Base-by-base conservation (phyloP, 2,888 invertebrate species). In the Ormyrus rosae region DNA sequence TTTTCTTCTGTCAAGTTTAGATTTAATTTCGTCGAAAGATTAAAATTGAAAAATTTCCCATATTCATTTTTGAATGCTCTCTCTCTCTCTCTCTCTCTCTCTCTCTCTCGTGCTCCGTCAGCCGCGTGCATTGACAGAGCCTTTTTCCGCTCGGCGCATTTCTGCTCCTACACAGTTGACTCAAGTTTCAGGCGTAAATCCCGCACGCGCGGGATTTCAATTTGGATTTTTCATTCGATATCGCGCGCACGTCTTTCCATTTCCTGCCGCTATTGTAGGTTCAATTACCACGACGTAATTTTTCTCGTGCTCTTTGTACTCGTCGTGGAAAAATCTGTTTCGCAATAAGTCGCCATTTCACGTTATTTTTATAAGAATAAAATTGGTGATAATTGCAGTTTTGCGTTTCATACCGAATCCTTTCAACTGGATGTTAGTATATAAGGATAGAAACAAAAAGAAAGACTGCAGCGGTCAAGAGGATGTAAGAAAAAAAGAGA, bases 141-240 rank as follows among this genome's bases (percentile, higher is more conserved):
- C 19, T 19, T 19, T 10, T 19, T 9, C 46, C 13, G 50, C 11
- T 6, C 6, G 6, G n/a, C 19, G 7, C 50, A 10, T 13, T 13
- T 10, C 13, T 60, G 61, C 34, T 63, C 45, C 34, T 63, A 64
- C 10, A 55, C 53, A 46, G 5, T 3, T 8, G 63, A 63, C 64
- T 73, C 64, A 56, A 73, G 64, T 73, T 73, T 64, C 64, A 63
- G 53, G 55, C 60, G 50, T 6, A 53, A 19, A 19, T 1, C 19
- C 55, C 60, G 50, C 70, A 58, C 19, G 48, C 74, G 11, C 53
- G 61, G 19, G 60, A 75, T 75, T 75, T 75, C 65, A 74, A 74
- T 74, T 67, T 67, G 67, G 67, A 75, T 75, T 75, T 75, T 75
- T 75, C 60, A 60, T 67, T 10, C 67, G 65, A 58, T 19, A 8